phyloP scores from a whole-genome alignment of 2,888 invertebrate genomes.

The Malacosoma neustria region DNA sequence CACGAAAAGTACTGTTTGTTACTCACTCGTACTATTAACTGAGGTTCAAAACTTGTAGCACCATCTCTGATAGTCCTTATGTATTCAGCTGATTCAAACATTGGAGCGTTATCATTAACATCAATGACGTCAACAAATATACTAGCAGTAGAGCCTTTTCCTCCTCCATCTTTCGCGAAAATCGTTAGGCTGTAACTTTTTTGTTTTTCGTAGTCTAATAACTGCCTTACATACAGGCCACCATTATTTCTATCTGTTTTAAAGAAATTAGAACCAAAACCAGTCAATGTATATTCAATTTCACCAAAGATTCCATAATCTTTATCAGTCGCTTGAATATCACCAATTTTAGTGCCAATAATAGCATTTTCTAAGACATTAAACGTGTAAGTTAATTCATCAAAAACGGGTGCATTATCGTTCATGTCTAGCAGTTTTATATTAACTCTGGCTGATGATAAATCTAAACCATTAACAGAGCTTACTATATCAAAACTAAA shows the following conservation, averaged over 20 bases:
- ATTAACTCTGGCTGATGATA: constrained; percentile 76
- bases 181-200: constrained; percentile 86
- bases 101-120: constrained; percentile 85
- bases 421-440: constrained; percentile 84
- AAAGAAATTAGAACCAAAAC: constrained; percentile 87
- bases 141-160: constrained; percentile 80
- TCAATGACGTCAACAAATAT: constrained; percentile 82
- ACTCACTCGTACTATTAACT: constrained; percentile 80
- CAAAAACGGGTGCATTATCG: constrained; percentile 85
- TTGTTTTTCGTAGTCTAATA: constrained; percentile 86
- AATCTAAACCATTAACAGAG: constrained; percentile 67
- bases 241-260: constrained; percentile 79
- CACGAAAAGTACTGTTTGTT: too few relatives aligned
- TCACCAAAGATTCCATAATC: constrained; percentile 84
- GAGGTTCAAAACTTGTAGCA: constrained; percentile 84
- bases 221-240: constrained; percentile 77
- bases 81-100: constrained; percentile 81
- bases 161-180: constrained; percentile 88
- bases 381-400: constrained; percentile 77
- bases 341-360: constrained; percentile 76
- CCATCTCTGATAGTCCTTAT: constrained; percentile 85
- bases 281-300: constrained; percentile 82
- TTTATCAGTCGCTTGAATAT: constrained; percentile 79
- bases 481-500: constrained; percentile 82
- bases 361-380: constrained; percentile 79